Percentiles rank a stretch among this genome's conserved stretches.
phyloP scores from a whole-genome alignment of 2,888 invertebrate species.

The Halictus ligatus region DNA sequence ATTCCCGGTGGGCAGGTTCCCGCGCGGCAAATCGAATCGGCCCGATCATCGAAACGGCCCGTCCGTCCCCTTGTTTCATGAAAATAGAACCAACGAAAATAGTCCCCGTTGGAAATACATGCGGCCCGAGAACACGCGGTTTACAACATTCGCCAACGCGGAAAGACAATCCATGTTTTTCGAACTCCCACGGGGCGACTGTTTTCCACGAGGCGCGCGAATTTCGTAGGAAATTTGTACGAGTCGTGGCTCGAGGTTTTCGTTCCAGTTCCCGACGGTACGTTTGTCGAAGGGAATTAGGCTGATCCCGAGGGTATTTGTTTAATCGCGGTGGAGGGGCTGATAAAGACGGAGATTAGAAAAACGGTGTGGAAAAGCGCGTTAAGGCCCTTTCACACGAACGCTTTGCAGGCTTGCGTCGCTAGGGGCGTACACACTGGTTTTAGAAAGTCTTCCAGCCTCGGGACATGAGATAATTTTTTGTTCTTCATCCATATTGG shows the following conservation, averaged over 20 bases:
- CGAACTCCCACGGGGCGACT: background rate
- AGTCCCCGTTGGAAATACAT: slow-evolving; percentile 20
- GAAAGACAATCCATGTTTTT: slow-evolving; percentile 16
- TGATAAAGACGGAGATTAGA: background rate
- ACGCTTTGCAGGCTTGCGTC: background rate
- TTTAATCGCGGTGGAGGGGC: background rate
- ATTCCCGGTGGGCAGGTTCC: slow-evolving; percentile 49
- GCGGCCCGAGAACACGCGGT: background rate
- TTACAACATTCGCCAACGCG: background rate
- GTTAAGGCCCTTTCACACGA: slow-evolving; percentile 31
- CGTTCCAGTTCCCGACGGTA: background rate
- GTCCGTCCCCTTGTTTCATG: slow-evolving; percentile 2
- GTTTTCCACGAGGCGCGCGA: slow-evolving; percentile 25
- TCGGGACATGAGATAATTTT: background rate
- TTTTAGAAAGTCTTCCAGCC: background rate
- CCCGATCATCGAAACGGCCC: slow-evolving; percentile 22
- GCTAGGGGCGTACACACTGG: slow-evolving; percentile 21
- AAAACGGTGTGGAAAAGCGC: slow-evolving; percentile 7
- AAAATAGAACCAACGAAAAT: slow-evolving; percentile 28
- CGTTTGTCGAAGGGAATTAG: background rate
- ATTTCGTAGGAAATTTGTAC: slow-evolving; percentile 1
- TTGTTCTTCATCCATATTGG: background rate
- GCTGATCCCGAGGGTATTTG: background rate
- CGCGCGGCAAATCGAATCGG: slow-evolving; percentile 49
- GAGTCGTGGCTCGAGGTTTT: background rate